Evolutionary conservation across 2,113 vertebrate species (phyloP).

Genomic region (Passer domesticus): DNA sequence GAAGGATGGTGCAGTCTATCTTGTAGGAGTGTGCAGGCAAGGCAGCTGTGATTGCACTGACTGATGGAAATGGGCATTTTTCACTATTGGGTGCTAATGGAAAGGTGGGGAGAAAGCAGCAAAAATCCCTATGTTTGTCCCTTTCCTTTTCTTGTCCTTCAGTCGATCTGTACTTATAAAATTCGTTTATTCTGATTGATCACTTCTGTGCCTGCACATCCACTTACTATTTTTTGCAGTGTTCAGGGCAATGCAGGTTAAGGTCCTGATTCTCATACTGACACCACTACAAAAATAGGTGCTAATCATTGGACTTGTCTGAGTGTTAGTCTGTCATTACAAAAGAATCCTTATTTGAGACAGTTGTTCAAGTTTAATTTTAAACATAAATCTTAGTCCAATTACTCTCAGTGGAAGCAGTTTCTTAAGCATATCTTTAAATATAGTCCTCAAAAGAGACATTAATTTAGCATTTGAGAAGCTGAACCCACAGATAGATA

Average conservation of each 20-base stretch:
- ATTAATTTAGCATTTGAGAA: background rate
- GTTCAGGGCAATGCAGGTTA: background rate
- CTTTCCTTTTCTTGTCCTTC: background rate
- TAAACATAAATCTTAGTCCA: background rate
- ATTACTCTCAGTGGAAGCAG: background rate
- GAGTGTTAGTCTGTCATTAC: background rate
- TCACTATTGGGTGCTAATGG: background rate
- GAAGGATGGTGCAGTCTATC: background rate
- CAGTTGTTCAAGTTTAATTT: background rate
- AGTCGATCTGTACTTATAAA: background rate
- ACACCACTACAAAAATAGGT: background rate
- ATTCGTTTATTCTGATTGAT: background rate
- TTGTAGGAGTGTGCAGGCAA: background rate
- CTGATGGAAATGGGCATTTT: conserved; percentile 1
- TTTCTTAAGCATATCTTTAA: background rate
- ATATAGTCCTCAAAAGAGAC: background rate
- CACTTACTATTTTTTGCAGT: background rate
- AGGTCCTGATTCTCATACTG: background rate
- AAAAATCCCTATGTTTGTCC: background rate
- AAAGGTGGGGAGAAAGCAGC: background rate
- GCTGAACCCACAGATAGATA: background rate
- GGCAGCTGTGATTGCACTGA: background rate
- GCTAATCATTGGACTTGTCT: background rate
- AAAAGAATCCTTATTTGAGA: background rate
- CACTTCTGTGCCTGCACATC: background rate